A percentile compares a stretch with the other conserved stretches of the same genome.
These are phyloP conservation scores for Acestrorhynchus altus DNA, from an alignment of 2,797 vertebrate species.

Conservation along the genomic window DNA sequence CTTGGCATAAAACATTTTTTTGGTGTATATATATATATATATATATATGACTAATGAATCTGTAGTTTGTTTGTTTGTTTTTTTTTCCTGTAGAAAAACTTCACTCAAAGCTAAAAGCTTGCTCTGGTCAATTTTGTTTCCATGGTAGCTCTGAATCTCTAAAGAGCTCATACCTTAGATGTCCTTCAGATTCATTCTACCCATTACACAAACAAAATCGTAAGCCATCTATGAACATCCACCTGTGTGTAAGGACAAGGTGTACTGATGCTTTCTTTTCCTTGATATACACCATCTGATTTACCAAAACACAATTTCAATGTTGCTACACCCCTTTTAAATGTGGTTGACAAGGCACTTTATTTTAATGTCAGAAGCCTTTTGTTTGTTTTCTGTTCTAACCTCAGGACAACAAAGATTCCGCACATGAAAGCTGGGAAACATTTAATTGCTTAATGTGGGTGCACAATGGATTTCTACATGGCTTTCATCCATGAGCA, in stretches of 20 bases:
- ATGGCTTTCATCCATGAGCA: not conserved
- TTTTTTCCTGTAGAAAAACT: too few species aligned
- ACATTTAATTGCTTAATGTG: conserved; percentile 5
- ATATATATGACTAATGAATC: too few species aligned
- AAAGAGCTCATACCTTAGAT: conserved; percentile 6
- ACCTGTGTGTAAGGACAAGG: not conserved
- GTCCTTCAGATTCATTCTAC: conserved; percentile 8
- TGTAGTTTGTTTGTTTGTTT: too few species aligned
- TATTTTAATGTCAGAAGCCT: not conserved
- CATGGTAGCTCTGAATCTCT: conserved; percentile 29
- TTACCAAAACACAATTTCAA: not conserved
- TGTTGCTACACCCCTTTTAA: not conserved
- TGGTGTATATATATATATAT: too few species aligned
- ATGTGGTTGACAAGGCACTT: not conserved
- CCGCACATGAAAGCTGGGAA: not conserved
- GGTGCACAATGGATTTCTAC: not conserved
- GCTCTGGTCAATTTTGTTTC: conserved; percentile 17
- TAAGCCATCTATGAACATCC: not conserved
- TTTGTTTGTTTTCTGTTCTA: not conserved
- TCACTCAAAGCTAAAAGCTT: conserved; percentile 13
- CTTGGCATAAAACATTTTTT: too few species aligned
- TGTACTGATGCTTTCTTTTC: not conserved
- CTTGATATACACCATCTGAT: not conserved
- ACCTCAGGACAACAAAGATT: not conserved
- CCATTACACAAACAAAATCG: conserved; percentile 1